A percentile compares a stretch with the other conserved stretches of the same genome.
Evolutionary conservation across 2,797 vertebrate species (phyloP).

Genomic region (Sandelia bainsii): DNA sequence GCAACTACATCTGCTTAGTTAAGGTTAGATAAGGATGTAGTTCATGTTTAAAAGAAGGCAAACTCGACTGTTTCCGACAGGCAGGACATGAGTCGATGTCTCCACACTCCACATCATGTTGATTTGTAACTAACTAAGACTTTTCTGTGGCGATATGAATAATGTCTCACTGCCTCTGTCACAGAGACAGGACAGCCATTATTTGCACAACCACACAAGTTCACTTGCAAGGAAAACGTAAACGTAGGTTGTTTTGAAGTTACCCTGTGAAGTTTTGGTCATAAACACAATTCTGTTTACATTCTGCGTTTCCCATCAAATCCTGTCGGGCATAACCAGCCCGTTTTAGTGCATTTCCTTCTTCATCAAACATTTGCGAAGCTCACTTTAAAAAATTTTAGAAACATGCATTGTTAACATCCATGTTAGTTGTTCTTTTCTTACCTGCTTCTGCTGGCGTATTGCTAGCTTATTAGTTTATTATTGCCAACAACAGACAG

Average conservation of each 20-base stretch:
- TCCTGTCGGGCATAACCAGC: neutral
- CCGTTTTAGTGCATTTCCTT: too few relatives aligned
- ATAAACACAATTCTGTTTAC: conserved; percentile 14
- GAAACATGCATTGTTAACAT: neutral
- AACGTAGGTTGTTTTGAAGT: neutral
- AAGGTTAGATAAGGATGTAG: neutral
- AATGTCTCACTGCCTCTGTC: neutral
- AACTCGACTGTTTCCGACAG: too few relatives aligned
- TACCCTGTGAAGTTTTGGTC: conserved; percentile 5
- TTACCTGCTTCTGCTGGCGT: neutral
- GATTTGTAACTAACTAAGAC: neutral
- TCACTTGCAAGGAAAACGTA: neutral
- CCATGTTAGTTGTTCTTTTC: neutral
- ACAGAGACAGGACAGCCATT: neutral
- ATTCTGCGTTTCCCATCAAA: neutral
- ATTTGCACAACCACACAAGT: conserved; percentile 5
- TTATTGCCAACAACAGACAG: too few relatives aligned
- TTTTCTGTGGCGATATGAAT: neutral
- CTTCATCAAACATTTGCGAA: neutral
- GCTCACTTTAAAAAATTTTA: neutral
- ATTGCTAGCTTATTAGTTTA: neutral
- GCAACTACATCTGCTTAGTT: neutral
- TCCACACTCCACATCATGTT: neutral
- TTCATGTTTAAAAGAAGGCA: neutral
- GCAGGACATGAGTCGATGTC: neutral